Conservation (phyloP, 2,888 invertebrate genomes). For the Saturnia pavonia region DNA sequence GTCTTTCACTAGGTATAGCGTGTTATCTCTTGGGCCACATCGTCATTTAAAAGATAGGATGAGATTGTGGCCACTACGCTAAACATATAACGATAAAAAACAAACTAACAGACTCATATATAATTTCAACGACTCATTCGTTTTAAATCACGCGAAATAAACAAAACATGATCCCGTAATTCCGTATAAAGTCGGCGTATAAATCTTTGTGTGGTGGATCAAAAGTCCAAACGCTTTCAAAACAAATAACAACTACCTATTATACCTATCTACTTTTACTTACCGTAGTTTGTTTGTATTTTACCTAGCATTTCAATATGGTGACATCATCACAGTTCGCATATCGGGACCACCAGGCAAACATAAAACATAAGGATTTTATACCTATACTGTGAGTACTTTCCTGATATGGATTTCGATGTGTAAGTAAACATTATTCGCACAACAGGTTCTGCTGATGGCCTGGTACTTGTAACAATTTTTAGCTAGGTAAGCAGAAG, state of each 20-base stretch:
- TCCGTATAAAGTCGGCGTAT: conserved; percentile 17
- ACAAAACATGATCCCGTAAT: conserved; percentile 24
- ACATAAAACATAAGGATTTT: conserved; percentile 52
- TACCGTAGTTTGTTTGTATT: neutral
- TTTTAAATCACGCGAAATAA: conserved; percentile 16
- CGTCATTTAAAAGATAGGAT: too few relatives aligned
- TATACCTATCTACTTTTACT: neutral
- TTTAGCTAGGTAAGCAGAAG: neutral
- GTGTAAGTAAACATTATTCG: conserved; percentile 53
- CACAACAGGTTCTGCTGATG: conserved; percentile 50
- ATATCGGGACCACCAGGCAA: conserved; percentile 66
- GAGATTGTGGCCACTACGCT: too few relatives aligned
- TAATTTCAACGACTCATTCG: neutral
- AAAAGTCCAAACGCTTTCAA: conserved; percentile 4
- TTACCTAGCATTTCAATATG: conserved; percentile 42
- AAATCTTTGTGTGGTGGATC: conserved; percentile 22
- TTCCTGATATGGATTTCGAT: conserved; percentile 53
- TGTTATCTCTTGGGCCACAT: too few relatives aligned
- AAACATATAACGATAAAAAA: too few relatives aligned
- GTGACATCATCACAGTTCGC: conserved; percentile 63
- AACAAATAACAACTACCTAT: neutral
- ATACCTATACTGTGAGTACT: conserved; percentile 21
- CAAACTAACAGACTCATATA: too few relatives aligned
- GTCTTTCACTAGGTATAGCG: too few relatives aligned
- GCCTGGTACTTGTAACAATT: conserved; percentile 39